Conservation (phyloP, 2,888 invertebrate species). For the Callimorpha dominula region DNA sequence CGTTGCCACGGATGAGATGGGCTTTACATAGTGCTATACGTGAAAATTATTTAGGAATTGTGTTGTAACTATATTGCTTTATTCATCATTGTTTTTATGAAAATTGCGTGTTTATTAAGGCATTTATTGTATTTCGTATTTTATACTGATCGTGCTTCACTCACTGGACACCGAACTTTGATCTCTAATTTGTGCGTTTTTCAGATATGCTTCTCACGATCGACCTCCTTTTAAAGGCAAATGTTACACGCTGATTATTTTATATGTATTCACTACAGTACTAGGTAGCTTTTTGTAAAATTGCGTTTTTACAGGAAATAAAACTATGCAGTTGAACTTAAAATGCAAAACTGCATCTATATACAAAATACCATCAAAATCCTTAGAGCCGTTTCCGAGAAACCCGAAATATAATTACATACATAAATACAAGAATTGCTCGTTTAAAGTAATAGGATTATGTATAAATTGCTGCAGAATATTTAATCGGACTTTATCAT, state of each 20-base stretch:
- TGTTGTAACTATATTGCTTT: neutral
- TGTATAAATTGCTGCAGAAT: too few relatives aligned
- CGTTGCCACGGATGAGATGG: too few relatives aligned
- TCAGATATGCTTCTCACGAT: slow-evolving; percentile 46
- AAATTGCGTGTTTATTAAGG: slow-evolving; percentile 11
- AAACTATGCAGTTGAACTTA: too few relatives aligned
- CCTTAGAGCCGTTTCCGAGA: too few relatives aligned
- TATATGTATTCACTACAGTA: neutral
- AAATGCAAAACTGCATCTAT: too few relatives aligned
- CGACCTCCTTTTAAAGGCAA: slow-evolving; percentile 45
- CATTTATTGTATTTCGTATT: slow-evolving; percentile 9
- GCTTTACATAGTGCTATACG: neutral
- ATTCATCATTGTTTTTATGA: neutral
- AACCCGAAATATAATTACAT: too few relatives aligned
- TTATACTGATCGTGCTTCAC: slow-evolving; percentile 54
- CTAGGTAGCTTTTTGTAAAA: too few relatives aligned
- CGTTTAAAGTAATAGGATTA: neutral
- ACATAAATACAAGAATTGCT: too few relatives aligned
- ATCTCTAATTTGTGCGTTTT: slow-evolving; percentile 51
- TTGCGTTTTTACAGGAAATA: too few relatives aligned
- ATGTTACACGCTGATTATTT: slow-evolving; percentile 4
- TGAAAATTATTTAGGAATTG: neutral
- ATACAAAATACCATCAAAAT: too few relatives aligned
- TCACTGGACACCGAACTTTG: slow-evolving; percentile 61
- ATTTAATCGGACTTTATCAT: too few relatives aligned